Base-by-base conservation (phyloP, 1,140 invertebrate species). In the Cotesia chilonis region DNA sequence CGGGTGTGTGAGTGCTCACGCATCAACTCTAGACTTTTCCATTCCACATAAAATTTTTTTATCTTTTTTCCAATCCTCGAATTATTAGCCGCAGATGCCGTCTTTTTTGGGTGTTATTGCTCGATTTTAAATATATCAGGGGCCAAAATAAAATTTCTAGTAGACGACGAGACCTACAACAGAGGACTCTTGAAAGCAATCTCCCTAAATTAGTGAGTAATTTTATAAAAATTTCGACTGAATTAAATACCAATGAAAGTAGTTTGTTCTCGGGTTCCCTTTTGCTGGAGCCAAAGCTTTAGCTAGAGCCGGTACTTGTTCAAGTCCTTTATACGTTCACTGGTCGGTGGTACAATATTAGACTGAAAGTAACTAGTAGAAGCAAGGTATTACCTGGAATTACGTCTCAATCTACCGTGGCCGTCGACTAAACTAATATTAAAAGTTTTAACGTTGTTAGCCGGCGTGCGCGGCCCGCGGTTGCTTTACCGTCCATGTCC, bases 341-440 rank as follows among this genome's bases (percentile, higher is more conserved):
- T 47, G 6, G 41, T 47, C 41, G 41, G 41, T 47, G 38, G 41
- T 55, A 47, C 47, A 38, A 38, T 65, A 51, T 65, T 65, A 63
- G 61, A 69, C 7, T 51, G 61, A 70, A 38, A 75, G 76, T 74
- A 75, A 74, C 77, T 28, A 9, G 37, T 66, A 61, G 59, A 67
- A 35, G 28, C 66, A 36, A 60, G 82, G 84, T 87, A 87, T 86
- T 87, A 87, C 84, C 85, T 86, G 86, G 81, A 87, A 87, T 87
- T 87, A 87, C 85, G 84, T 87, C 86, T 87, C 85, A 86, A 87
- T 87, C 84, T 87, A 87, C 84, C 86, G 81, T 87, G 84, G 83
- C 84, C 85, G 85, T 86, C 83, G 83, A 87, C 86, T 87, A 87
- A 87, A 87, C 85, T 87, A 87, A 87, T 87, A 87, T 87, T 87